Evolutionary conservation across 1,140 invertebrate species (phyloP), one percentile per base, ranked within the genome.

Genomic region (Coelopa frigida): DNA sequence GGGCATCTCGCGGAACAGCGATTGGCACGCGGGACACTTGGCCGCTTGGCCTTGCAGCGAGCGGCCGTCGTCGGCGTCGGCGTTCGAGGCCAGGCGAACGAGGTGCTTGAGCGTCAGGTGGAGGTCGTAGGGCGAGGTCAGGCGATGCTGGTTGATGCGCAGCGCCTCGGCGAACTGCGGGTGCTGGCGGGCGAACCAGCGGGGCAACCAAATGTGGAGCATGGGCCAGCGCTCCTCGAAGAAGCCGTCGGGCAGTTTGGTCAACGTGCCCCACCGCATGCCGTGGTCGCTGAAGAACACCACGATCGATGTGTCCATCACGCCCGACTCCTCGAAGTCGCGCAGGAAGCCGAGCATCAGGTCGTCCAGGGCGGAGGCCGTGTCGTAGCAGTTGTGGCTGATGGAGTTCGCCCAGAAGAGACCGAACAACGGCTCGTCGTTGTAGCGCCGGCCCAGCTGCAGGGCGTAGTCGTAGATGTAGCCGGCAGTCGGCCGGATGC

Each of bases 251-350:
- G 41, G 22, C 37, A 52, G 18, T 48, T 78, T 64, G 23, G 85
- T 61, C 21, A 89, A 79, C 11, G 71, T 69, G 6, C 90, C 90
- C 73, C 84, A 94, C 26, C 93, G 66, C 58, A 89, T 83, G 1
- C 93, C 92, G 67, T 96, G 93, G 66, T 97, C 93, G 56, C 89
- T 91, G 53, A 91, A 72, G 12, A 94, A 76, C n/a, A 94, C 72
- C 0, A 94, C 58, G 54, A 83, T 68, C 0, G 81, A 79, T 33
- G 81, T 75, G 33, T 85, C 76, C 43, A 83, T 61, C 11, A 77
- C 69, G 0, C 76, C 74, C 2, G 68, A 65, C 1, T 70, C 54
- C 12, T 80, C 69, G 15, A 86, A 54, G 8, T 72, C 61, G 35
- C 73, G 62, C n/a, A 87, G 70, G 52, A 79, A 79, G 2, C 57